phyloP scores from a whole-genome alignment of 2,113 vertebrate genomes.

The Oryzias melastigma region DNA sequence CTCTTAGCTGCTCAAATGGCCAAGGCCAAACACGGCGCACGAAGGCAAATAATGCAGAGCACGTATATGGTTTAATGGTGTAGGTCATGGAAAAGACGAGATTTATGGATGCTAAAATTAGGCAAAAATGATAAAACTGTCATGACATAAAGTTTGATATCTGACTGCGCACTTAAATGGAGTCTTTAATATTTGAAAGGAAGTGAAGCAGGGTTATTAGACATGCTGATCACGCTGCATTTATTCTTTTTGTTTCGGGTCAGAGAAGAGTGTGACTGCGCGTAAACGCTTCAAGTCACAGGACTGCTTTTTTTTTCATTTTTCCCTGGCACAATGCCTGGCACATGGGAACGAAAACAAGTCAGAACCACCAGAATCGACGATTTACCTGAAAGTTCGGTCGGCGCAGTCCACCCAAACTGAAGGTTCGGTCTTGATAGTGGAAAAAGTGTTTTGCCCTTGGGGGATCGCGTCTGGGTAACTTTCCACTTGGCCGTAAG shows the following conservation, averaged over 20 bases:
- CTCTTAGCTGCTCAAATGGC: constrained; percentile 26
- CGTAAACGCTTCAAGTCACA: too few relatives aligned
- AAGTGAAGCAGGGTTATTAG: neutral
- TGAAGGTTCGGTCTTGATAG: constrained; percentile 59
- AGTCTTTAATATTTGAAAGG: neutral
- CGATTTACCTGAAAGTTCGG: constrained; percentile 60
- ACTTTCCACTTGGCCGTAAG: constrained; percentile 62
- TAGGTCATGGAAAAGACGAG: too few relatives aligned
- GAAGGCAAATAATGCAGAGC: constrained; percentile 2
- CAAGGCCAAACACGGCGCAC: constrained; percentile 34
- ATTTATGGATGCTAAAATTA: too few relatives aligned
- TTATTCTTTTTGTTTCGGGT: constrained; percentile 20
- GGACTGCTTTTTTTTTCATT: too few relatives aligned
- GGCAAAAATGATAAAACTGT: neutral
- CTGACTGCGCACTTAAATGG: neutral
- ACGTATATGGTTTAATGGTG: neutral
- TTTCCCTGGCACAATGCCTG: neutral
- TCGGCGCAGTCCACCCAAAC: constrained; percentile 58
- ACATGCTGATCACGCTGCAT: constrained; percentile 5
- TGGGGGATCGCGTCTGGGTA: constrained; percentile 50
- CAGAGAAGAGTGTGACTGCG: neutral
- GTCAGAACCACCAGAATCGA: neutral
- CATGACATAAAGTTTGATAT: neutral
- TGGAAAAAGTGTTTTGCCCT: constrained; percentile 38
- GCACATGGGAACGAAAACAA: neutral